Percentiles rank a stretch among this genome's conserved stretches.
These are phyloP conservation scores for Eumerus sabulonum DNA, from an alignment of 2,888 invertebrate species.

Conservation along the genomic window DNA sequence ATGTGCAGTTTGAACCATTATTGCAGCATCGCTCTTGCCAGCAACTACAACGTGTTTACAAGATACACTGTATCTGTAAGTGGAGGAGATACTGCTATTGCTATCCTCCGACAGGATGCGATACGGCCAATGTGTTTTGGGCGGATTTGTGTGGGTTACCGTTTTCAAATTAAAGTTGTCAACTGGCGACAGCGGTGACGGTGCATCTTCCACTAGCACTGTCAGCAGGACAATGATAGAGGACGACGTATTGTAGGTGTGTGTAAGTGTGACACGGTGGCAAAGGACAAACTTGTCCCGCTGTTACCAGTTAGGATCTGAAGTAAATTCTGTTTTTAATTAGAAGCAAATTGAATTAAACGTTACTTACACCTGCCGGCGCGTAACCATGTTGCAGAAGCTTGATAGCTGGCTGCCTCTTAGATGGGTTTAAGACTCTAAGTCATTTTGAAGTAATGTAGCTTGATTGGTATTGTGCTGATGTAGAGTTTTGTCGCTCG, in stretches of 20 bases:
- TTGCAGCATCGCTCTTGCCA: slow-evolving; percentile 23
- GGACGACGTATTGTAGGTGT: background rate
- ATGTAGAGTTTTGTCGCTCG: too few relatives aligned
- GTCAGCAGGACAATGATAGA: background rate
- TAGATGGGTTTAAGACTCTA: slow-evolving; percentile 3
- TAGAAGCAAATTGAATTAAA: slow-evolving; percentile 58
- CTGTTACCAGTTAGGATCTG: slow-evolving; percentile 5
- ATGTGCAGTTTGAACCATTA: slow-evolving; percentile 62
- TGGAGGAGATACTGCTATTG: too few relatives aligned
- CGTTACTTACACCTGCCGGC: slow-evolving; percentile 9
- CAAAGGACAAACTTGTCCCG: background rate
- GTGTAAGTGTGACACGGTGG: slow-evolving; percentile 8
- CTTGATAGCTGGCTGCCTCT: background rate
- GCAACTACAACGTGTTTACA: slow-evolving; percentile 46
- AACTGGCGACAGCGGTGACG: slow-evolving; percentile 25
- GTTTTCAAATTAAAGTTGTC: slow-evolving; percentile 52
- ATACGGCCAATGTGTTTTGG: background rate
- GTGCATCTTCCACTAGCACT: background rate
- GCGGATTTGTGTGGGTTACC: slow-evolving; percentile 12
- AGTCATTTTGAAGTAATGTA: slow-evolving; percentile 1
- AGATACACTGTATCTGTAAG: slow-evolving; percentile 42
- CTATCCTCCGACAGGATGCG: background rate
- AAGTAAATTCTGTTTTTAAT: slow-evolving; percentile 49
- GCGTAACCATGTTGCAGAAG: background rate
- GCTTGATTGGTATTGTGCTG: too few relatives aligned